These are phyloP conservation scores for Fulmarus glacialis DNA, from an alignment of 2,113 vertebrate genomes.

Conservation along the genomic window DNA sequence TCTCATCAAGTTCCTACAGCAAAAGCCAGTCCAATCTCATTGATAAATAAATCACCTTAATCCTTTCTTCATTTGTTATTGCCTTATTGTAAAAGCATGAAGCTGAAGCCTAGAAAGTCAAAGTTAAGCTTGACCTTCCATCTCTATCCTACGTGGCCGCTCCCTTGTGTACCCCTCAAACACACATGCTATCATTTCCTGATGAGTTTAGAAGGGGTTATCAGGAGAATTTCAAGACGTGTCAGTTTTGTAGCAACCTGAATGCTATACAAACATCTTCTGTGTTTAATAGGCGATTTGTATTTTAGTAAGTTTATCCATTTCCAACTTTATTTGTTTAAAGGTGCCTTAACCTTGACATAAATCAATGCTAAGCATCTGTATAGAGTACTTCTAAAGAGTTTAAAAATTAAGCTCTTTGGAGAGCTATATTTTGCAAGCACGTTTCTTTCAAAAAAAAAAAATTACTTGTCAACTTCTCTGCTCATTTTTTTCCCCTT, in stretches of 20 bases:
- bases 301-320: slow-evolving; percentile 65
- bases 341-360: slow-evolving; percentile 72
- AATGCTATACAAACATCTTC: slow-evolving; percentile 68
- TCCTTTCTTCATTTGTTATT: neutral
- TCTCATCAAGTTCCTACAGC: neutral
- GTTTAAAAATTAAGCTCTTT: slow-evolving; percentile 18
- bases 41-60: neutral
- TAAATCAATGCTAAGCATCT: slow-evolving; percentile 34
- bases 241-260: slow-evolving; percentile 65
- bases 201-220: slow-evolving; percentile 35
- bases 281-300: slow-evolving; percentile 62
- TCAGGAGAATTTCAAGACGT: slow-evolving; percentile 64
- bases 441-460: neutral
- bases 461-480: neutral
- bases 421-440: neutral
- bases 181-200: slow-evolving; percentile 12
- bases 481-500: neutral
- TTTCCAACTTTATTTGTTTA: slow-evolving; percentile 72
- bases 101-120: slow-evolving; percentile 21
- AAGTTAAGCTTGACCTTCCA: slow-evolving; percentile 35
- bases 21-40: neutral
- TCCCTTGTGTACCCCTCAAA: slow-evolving; percentile 52
- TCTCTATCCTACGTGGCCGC: slow-evolving; percentile 5
- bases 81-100: slow-evolving; percentile 3
- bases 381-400: neutral